Evolutionary conservation across 2,113 vertebrate species (phyloP), one percentile per base, ranked within the genome.

Genomic region (Pionites leucogaster): DNA sequence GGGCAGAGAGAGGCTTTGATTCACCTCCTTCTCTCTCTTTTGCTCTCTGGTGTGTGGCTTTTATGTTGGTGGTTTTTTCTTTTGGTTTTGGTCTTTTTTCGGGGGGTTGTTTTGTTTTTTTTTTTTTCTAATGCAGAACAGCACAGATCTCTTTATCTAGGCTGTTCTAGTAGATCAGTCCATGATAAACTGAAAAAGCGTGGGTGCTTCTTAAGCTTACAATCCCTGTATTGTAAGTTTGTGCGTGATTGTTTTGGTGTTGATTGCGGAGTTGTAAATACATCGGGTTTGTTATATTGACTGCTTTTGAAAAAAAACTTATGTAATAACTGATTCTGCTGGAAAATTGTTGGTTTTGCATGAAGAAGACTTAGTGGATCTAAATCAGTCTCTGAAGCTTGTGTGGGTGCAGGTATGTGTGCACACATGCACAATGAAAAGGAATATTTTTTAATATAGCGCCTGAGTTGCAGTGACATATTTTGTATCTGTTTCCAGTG

Each of bases 381-480:
- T 95, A 77, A 85, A 92, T 86, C 65, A 78, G 74, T 63, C 29
- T 84, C 92, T 96, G 90, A 86, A 85, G 85, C 75, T 89, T 96
- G 68, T 95, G 88, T 97, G 94, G 92, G 94, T 96, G 93, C 79
- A 95, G 93, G 90, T 96, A 95, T 90, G 95, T 96, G 91, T 84
- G 90, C 0, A 7, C 85, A 88, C 82, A 69, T 63, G 39, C 12
- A 71, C 68, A 95, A 59, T 50, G 35, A 47, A 68, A 71, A 81
- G 55, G n/a, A 57, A 27, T 76, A 78, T 93, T 83, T 80, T 71
- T 49, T 10, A 46, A 75, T 86, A 67, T 53, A 90, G 70, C 35
- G 23, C 62, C 80, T 96, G 83, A 90, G 86, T 96, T 96, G 78
- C 88, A 93, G 63, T 46, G 64, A 64, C 17, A 4, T 92, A 79